Evolutionary conservation across 30 jellyfish, hydroid and myxozoan genomes (phyloP).

Genomic region (Pseudorhiza aurosa): DNA sequence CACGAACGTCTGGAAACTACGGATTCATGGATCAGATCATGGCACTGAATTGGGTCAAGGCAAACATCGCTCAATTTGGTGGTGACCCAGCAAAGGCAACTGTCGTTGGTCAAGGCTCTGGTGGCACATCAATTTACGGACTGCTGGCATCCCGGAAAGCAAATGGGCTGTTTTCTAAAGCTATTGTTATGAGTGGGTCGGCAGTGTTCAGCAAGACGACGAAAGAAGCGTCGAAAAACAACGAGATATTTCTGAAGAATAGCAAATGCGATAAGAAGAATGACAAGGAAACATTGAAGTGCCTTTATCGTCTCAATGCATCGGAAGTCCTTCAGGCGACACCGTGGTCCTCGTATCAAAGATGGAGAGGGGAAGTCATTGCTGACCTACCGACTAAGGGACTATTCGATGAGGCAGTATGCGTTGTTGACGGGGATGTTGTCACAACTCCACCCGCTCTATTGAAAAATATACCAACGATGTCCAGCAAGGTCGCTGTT

Average conservation of each 20-base stretch:
- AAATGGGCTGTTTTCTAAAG: conserved; percentile 64
- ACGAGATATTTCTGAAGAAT: conserved; percentile 48
- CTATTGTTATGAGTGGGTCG: conserved; percentile 79
- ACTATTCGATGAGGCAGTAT: conserved; percentile 43
- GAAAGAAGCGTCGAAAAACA: conserved; percentile 63
- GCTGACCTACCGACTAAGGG: conserved; percentile 45
- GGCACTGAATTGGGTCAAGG: conserved; percentile 70
- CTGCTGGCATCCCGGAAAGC: conserved; percentile 77
- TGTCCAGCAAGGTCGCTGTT: conserved; percentile 41
- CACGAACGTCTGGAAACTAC: conserved; percentile 65
- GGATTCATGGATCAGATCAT: conserved; percentile 84
- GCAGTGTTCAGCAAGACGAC: conserved; percentile 52
- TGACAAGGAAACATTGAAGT: conserved; percentile 7
- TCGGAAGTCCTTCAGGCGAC: conserved; percentile 40
- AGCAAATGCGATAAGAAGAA: conserved; percentile 36
- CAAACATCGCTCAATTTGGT: conserved; percentile 66
- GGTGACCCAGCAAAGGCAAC: conserved; percentile 83
- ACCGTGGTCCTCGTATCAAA: conserved; percentile 52
- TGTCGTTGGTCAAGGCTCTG: conserved; percentile 73
- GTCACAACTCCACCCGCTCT: conserved; percentile 31
- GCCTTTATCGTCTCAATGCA: conserved; percentile 52
- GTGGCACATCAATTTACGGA: conserved; percentile 80
- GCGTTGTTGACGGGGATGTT: conserved; percentile 67
- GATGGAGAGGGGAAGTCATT: conserved; percentile 39
- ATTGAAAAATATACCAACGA: neutral